Percentiles rank a stretch among this genome's conserved stretches.
Evolutionary conservation across 2,888 invertebrate species (phyloP).

Genomic region (Antheraea yamamai): DNA sequence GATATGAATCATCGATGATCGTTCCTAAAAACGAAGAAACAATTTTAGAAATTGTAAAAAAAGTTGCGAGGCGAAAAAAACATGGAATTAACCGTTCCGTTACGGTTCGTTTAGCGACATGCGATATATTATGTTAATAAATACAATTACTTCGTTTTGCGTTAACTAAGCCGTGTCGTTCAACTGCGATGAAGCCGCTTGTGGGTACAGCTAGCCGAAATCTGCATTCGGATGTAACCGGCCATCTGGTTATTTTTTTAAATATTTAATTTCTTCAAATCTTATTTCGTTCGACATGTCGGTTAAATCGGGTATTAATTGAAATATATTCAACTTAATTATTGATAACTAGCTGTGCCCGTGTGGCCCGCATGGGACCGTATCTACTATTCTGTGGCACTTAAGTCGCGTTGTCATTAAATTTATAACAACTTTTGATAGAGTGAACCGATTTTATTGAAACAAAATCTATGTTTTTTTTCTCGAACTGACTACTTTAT

Average conservation of each 20-base stretch:
- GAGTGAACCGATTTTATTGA: too few species aligned
- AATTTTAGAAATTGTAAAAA: constrained; percentile 40
- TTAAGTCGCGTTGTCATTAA: too few species aligned
- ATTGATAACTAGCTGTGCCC: too few species aligned
- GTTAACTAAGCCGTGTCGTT: constrained; percentile 59
- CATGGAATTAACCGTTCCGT: constrained; percentile 53
- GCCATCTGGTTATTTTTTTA: not conserved
- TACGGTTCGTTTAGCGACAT: constrained; percentile 65
- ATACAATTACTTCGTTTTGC: constrained; percentile 66
- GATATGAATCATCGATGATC: constrained; percentile 29
- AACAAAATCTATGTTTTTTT: too few species aligned
- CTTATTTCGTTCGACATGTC: not conserved
- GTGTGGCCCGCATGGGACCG: too few species aligned
- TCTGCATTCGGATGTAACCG: constrained; percentile 3
- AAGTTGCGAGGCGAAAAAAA: constrained; percentile 36
- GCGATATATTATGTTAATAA: constrained; percentile 74
- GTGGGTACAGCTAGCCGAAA: constrained; percentile 16
- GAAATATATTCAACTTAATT: too few species aligned
- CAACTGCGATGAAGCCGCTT: constrained; percentile 48
- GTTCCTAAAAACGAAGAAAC: constrained; percentile 23
- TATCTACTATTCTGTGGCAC: too few species aligned
- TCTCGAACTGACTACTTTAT: too few species aligned
- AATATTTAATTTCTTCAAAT: not conserved
- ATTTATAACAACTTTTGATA: too few species aligned
- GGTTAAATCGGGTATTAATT: too few species aligned